Base-by-base conservation (phyloP, 2,797 vertebrate species). In the Numenius phaeopus region DNA sequence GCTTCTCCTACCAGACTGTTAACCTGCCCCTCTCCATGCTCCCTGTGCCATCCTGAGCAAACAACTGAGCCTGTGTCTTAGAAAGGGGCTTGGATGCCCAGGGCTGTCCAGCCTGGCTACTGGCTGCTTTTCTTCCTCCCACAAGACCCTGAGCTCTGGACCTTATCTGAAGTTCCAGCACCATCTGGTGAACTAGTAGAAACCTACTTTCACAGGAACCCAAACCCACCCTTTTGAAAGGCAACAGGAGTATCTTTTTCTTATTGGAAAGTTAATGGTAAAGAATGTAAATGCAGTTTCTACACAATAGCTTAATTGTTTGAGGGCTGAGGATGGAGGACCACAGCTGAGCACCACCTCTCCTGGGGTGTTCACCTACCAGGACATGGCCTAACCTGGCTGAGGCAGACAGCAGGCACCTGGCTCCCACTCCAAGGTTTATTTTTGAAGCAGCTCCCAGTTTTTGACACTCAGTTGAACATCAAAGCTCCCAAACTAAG, bases 61-160 rank as follows among this genome's bases (percentile, higher is more conserved):
- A 54, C 3, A 5, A 12, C 37, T 22, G 10, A 58, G 21, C 1
- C 12, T 1, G 0, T 23, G 46, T 21, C 78, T 76, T 2, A 6
- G 4, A 34, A 66, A 14, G 52, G 42, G 64, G 26, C 34, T 46
- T 5, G 1, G 44, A 39, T 50, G 47, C 40, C 58, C 17, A 9
- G 13, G 19, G 40, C 37, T 72, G 49, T 27, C 47, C 69, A 37
- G 34, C 26, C 27, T 27, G 34, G n/a, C 67, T 61, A 49, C 42
- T n/a, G 4, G 7, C 49, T 72, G 69, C 30, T 39, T 50, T 69
- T 55, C 14, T 18, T 16, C 23, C 2, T 3, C 27, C 15, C 54
- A 57, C 11, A 3, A 67, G 49, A 49, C 49, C 24, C 50, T 1
- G 27, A 82, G 71, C 61, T 65, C 66, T 65, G 52, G 57, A 83